Evolutionary conservation across 2,797 vertebrate genomes (phyloP).

Genomic region (Odontamblyopus lacepedii): DNA sequence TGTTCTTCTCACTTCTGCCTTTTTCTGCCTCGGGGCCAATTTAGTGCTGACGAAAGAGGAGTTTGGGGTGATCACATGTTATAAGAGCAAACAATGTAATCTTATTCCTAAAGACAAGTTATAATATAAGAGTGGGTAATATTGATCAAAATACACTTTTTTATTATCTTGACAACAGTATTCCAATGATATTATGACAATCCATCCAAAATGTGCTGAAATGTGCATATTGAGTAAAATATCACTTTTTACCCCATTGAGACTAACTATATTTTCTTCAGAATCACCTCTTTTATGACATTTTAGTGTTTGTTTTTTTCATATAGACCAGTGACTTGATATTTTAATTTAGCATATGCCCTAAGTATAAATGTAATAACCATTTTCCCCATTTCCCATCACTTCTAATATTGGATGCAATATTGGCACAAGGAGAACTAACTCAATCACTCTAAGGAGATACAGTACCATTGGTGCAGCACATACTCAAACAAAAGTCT

Average conservation of each 20-base stretch:
- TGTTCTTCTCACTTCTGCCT: constrained; percentile 58
- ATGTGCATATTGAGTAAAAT: too few relatives aligned
- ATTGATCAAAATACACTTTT: too few relatives aligned
- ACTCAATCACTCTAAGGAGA: not conserved
- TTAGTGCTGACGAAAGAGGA: not conserved
- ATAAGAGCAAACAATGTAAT: not conserved
- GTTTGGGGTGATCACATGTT: not conserved
- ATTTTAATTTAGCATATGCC: too few relatives aligned
- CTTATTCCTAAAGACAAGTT: not conserved
- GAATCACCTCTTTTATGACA: too few relatives aligned
- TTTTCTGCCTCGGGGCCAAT: not conserved
- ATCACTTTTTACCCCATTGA: not conserved
- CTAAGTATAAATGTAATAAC: too few relatives aligned
- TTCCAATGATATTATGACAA: not conserved
- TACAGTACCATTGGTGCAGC: constrained; percentile 42
- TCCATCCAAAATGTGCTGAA: not conserved
- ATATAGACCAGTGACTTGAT: too few relatives aligned
- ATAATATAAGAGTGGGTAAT: too few relatives aligned
- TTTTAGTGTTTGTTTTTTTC: too few relatives aligned
- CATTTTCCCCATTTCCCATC: too few relatives aligned
- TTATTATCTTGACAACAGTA: too few relatives aligned
- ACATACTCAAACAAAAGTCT: constrained; percentile 10
- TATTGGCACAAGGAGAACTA: not conserved
- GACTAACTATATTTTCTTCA: not conserved
- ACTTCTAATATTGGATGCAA: not conserved